Evolutionary conservation across 1,140 invertebrate genomes (phyloP).

Genomic region (Gerris buenoi): DNA sequence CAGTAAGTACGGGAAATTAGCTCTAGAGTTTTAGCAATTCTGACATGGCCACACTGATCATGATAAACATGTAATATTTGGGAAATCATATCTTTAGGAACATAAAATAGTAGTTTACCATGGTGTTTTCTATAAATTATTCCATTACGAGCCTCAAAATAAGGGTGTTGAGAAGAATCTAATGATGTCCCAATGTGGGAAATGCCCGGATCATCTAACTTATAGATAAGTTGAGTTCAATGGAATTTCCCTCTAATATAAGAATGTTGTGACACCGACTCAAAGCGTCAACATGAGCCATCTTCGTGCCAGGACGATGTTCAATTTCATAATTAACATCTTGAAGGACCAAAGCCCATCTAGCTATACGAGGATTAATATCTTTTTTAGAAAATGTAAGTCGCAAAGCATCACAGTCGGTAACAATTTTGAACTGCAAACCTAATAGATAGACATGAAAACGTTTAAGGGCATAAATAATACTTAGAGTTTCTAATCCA

Average conservation of each 20-base stretch:
- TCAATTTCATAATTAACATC: not conserved
- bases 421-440: not conserved
- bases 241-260: not conserved
- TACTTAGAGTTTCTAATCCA: too few species aligned
- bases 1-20: slow-evolving; percentile 9
- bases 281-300: not conserved
- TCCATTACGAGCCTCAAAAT: not conserved
- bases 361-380: not conserved
- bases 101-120: not conserved
- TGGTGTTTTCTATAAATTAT: not conserved
- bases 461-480: not conserved
- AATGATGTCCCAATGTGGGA: not conserved
- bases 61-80: not conserved
- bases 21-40: not conserved
- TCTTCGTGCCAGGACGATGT: not conserved
- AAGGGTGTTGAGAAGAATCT: not conserved
- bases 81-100: not conserved
- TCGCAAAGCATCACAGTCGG: not conserved
- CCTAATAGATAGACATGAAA: not conserved
- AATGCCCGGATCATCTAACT: not conserved
- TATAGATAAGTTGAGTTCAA: not conserved
- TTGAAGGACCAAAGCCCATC: not conserved
- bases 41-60: not conserved
- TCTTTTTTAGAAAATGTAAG: not conserved
- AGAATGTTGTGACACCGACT: not conserved